phyloP scores from a whole-genome alignment of 2,113 vertebrate genomes.

The Melanotaenia duboulayi region DNA sequence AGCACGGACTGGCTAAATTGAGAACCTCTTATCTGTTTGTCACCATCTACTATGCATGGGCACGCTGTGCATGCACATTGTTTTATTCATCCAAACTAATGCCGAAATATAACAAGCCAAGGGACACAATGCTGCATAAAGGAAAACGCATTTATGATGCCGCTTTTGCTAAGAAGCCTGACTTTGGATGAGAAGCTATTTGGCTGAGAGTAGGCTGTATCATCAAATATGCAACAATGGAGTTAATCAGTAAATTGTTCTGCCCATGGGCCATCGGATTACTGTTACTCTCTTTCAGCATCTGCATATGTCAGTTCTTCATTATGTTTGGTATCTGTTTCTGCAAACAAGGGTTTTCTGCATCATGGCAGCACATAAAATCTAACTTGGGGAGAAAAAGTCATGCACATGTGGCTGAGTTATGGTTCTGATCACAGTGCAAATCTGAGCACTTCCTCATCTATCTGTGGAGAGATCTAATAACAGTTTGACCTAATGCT shows the following conservation, averaged over 20 bases:
- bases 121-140: constrained; percentile 18
- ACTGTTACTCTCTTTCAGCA: background rate
- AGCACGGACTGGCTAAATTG: constrained; percentile 31
- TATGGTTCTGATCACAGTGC: constrained; percentile 14
- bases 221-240: background rate
- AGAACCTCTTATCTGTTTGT: constrained; percentile 60
- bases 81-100: constrained; percentile 57
- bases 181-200: background rate
- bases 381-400: background rate
- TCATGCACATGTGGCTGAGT: constrained; percentile 14
- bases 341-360: constrained; percentile 15
- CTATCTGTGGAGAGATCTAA: constrained; percentile 30
- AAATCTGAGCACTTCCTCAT: constrained; percentile 8
- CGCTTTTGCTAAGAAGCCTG: constrained; percentile 5
- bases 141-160: constrained; percentile 15
- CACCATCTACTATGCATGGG: constrained; percentile 64
- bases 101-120: constrained; percentile 23
- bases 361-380: background rate
- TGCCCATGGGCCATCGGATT: background rate
- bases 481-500: constrained; percentile 34
- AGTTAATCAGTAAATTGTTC: constrained; percentile 1
- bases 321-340: constrained; percentile 14
- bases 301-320: background rate
- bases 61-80: constrained; percentile 33
- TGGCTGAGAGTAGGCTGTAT: background rate